These are phyloP conservation scores for Erithacus rubecula DNA, from an alignment of 2,797 vertebrate species.

Conservation along the genomic window DNA sequence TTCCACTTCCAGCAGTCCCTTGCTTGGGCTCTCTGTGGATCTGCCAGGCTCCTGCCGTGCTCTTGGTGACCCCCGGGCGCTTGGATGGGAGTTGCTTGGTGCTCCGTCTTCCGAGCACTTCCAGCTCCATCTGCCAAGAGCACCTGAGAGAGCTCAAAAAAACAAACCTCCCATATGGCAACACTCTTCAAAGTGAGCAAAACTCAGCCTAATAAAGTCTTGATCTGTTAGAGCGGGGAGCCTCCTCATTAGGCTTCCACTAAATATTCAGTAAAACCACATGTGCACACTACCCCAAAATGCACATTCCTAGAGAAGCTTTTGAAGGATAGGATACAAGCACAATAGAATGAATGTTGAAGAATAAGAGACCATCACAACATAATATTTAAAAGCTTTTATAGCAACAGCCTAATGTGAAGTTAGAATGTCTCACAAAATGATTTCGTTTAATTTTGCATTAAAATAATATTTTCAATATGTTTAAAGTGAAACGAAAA, in stretches of 20 bases:
- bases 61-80: neutral
- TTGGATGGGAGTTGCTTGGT: neutral
- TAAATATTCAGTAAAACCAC: neutral
- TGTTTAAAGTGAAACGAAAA: neutral
- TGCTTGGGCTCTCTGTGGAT: rapidly evolving
- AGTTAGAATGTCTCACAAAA: neutral
- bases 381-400: neutral
- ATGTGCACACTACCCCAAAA: neutral
- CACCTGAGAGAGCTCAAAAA: neutral
- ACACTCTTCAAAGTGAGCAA: neutral
- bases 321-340: neutral
- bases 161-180: slow-evolving; percentile 27
- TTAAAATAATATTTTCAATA: neutral
- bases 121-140: slow-evolving; percentile 28
- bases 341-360: neutral
- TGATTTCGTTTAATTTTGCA: neutral
- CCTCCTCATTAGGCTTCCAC: neutral
- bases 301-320: neutral
- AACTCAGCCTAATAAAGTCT: neutral
- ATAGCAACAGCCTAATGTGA: neutral
- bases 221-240: neutral
- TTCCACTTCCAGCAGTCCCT: neutral
- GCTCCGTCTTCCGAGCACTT: neutral
- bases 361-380: neutral
- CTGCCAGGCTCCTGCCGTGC: neutral